phyloP scores from a whole-genome alignment of 2,888 invertebrate genomes.

The Galeruca laticollis region DNA sequence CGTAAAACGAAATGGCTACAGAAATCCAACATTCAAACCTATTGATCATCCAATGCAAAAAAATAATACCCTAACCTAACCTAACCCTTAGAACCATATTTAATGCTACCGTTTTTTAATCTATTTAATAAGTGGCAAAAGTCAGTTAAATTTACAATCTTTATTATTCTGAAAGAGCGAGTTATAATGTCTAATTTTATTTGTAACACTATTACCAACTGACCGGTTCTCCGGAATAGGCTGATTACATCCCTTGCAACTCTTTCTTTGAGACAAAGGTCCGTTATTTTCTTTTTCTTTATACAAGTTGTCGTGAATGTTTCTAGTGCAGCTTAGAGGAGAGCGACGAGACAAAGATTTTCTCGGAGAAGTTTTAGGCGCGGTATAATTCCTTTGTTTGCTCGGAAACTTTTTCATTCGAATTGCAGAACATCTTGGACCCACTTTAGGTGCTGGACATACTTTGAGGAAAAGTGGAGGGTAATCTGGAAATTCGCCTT shows the following conservation, averaged over 20 bases:
- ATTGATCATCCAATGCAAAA: too few species aligned
- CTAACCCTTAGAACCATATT: not conserved
- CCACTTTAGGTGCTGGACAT: not conserved
- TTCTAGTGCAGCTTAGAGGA: not conserved
- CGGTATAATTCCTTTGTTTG: not conserved
- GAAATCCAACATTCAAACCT: too few species aligned
- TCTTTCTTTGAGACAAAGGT: not conserved
- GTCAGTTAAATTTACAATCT: constrained; percentile 16
- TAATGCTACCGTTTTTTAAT: not conserved
- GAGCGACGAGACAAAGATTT: not conserved
- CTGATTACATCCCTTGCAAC: not conserved
- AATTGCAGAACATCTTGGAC: not conserved
- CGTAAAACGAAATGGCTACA: too few species aligned
- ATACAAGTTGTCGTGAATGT: not conserved
- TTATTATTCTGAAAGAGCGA: not conserved
- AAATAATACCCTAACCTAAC: too few species aligned
- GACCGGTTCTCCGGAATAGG: not conserved
- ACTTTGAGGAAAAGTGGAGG: not conserved
- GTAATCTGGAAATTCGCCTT: not conserved
- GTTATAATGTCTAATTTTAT: not conserved
- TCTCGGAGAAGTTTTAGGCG: not conserved
- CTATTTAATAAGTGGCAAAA: not conserved
- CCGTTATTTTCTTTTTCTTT: not conserved
- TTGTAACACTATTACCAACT: not conserved
- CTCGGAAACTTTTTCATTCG: constrained; percentile 1